phyloP scores from a whole-genome alignment of 2,888 invertebrate genomes.

The Acrobasis repandana region DNA sequence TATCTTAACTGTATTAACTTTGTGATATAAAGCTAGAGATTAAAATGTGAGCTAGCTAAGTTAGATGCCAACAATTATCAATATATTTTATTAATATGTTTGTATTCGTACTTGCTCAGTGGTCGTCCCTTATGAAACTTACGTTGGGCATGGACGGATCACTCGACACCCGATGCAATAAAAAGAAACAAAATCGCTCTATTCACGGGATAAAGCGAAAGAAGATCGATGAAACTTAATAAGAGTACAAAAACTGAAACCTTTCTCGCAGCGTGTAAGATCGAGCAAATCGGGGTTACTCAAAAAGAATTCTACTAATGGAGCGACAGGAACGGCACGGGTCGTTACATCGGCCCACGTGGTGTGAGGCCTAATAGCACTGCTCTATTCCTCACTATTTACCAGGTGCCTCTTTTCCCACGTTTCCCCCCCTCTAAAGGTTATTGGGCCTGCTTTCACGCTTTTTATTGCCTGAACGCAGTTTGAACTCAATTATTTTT shows the following conservation, averaged over 20 bases:
- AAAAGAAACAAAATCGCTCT: not conserved
- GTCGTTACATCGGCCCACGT: constrained; percentile 67
- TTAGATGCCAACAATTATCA: not conserved
- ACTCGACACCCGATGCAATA: constrained; percentile 1
- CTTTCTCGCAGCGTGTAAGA: constrained; percentile 13
- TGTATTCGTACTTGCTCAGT: not conserved
- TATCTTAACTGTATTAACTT: too few species aligned
- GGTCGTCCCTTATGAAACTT: not conserved
- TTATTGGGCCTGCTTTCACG: constrained; percentile 80
- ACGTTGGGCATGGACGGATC: not conserved
- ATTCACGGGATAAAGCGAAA: not conserved
- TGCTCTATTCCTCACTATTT: constrained; percentile 72
- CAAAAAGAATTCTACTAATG: constrained; percentile 55
- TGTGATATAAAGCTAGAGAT: too few species aligned
- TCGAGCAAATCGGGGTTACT: constrained; percentile 35
- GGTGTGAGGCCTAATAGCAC: constrained; percentile 71
- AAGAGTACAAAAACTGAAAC: constrained; percentile 11
- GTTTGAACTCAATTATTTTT: constrained; percentile 83
- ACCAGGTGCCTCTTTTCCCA: constrained; percentile 73
- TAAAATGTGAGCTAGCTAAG: too few species aligned
- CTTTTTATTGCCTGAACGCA: constrained; percentile 81
- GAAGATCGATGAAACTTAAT: constrained; percentile 9
- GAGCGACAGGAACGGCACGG: constrained; percentile 60
- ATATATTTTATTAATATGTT: not conserved
- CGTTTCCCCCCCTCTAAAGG: constrained; percentile 72